Evolutionary conservation across 2,888 invertebrate genomes (phyloP).

Genomic region (Coleophora deauratella): DNA sequence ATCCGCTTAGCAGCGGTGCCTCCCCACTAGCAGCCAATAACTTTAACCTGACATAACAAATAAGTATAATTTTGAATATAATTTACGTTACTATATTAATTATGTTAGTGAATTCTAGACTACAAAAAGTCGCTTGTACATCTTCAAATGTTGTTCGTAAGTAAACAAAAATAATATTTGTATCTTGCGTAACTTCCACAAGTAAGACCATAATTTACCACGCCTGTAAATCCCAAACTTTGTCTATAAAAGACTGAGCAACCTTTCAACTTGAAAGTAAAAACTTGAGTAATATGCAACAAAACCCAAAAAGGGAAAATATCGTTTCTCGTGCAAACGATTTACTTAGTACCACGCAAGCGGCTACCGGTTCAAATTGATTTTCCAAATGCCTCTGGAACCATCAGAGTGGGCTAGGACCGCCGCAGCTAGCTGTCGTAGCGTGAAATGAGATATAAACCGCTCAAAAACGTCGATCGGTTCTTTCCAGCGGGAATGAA

Average conservation of each 20-base stretch:
- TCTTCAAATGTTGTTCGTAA: too few species aligned
- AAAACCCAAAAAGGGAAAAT: background rate
- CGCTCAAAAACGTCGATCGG: slow-evolving; percentile 54
- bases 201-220: too few species aligned
- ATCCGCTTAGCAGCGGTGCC: slow-evolving; percentile 81
- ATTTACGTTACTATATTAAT: too few species aligned
- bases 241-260: too few species aligned
- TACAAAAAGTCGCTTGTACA: too few species aligned
- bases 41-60: slow-evolving; percentile 67
- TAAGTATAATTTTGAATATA: background rate
- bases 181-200: too few species aligned
- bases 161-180: too few species aligned
- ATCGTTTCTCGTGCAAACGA: slow-evolving; percentile 47
- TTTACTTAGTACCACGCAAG: slow-evolving; percentile 43
- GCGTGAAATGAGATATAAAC: slow-evolving; percentile 64
- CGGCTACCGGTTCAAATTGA: slow-evolving; percentile 50
- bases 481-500: slow-evolving; percentile 28
- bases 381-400: slow-evolving; percentile 43
- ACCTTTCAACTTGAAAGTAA: too few species aligned
- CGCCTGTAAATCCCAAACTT: too few species aligned
- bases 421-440: slow-evolving; percentile 40
- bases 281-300: too few species aligned
- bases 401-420: slow-evolving; percentile 24
- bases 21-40: slow-evolving; percentile 83
- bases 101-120: too few species aligned